Evolutionary conservation across 2,113 vertebrate genomes (phyloP).

Genomic region (Hippocampus guttulatus): DNA sequence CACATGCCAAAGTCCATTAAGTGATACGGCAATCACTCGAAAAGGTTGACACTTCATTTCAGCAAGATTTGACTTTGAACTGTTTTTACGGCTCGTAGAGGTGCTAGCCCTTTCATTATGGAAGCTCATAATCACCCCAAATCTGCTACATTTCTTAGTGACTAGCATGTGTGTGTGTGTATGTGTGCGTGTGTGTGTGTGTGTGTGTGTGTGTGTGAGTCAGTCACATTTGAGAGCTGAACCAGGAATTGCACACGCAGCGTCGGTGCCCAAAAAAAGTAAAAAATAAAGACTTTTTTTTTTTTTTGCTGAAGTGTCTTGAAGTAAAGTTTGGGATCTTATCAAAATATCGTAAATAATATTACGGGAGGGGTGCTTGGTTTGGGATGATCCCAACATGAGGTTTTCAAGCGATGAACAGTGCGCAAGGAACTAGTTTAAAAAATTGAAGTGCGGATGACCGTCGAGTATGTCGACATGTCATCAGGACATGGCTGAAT

Average conservation of each 20-base stretch:
- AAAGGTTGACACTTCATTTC: not conserved
- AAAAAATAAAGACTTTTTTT: not conserved
- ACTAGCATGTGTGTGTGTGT: not conserved
- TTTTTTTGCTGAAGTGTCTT: not conserved
- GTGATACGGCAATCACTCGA: conserved; percentile 14
- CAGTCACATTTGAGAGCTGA: not conserved
- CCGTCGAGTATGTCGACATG: conserved; percentile 55
- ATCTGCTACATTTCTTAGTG: not conserved
- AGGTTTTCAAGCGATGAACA: no score
- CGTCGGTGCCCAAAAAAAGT: not conserved
- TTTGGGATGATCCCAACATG: no score
- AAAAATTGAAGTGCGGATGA: conserved; percentile 32
- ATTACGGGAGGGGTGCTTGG: no score
- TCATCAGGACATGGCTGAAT: conserved; percentile 48
- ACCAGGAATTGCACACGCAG: not conserved
- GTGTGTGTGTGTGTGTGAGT: no score
- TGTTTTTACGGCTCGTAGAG: not conserved
- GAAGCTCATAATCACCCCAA: not conserved
- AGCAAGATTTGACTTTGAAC: not conserved
- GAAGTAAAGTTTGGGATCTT: not conserved
- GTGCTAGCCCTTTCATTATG: not conserved
- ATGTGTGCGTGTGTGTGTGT: not conserved
- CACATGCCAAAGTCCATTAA: conserved; percentile 18
- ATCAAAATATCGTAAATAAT: not conserved
- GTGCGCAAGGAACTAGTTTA: not conserved